A percentile compares a stretch with the other conserved stretches of the same genome.
Conservation (phyloP, 2,888 invertebrate species). For the Apotomis capreana region DNA sequence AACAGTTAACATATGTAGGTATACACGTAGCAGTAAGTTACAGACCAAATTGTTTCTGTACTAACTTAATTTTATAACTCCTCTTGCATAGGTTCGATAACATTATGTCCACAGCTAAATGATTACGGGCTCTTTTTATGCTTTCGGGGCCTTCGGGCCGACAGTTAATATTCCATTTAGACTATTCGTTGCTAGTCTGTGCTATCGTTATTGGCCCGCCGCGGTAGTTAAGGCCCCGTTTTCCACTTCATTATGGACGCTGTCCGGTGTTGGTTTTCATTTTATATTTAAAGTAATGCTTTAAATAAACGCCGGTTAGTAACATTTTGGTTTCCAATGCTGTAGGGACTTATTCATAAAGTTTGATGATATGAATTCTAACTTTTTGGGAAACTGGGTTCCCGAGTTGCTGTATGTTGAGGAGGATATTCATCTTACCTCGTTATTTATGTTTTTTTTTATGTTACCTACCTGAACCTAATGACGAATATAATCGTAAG, state of each 20-base stretch:
- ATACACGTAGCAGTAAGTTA: no score
- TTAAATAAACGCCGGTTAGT: slow-evolving; percentile 3
- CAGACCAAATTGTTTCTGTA: no score
- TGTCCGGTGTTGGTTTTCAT: slow-evolving; percentile 5
- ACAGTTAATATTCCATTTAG: not conserved
- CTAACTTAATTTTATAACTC: no score
- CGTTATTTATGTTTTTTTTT: no score
- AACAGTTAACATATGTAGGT: no score
- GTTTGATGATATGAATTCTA: no score
- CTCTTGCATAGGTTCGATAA: not conserved
- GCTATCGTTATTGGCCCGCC: slow-evolving; percentile 2
- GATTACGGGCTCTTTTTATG: not conserved
- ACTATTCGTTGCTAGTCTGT: slow-evolving; percentile 1
- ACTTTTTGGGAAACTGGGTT: no score
- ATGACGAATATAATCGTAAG: no score
- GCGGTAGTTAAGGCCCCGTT: slow-evolving; percentile 6
- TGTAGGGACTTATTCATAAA: not conserved
- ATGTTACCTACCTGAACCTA: no score
- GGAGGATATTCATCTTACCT: no score
- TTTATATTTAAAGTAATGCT: slow-evolving; percentile 16
- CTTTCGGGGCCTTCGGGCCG: not conserved
- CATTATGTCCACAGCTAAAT: not conserved
- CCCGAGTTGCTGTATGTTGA: no score
- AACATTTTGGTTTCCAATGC: not conserved
- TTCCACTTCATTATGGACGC: slow-evolving; percentile 21